These are phyloP conservation scores for Chrysotoxum bicinctum DNA, from an alignment of 2,888 invertebrate genomes.

Conservation along the genomic window DNA sequence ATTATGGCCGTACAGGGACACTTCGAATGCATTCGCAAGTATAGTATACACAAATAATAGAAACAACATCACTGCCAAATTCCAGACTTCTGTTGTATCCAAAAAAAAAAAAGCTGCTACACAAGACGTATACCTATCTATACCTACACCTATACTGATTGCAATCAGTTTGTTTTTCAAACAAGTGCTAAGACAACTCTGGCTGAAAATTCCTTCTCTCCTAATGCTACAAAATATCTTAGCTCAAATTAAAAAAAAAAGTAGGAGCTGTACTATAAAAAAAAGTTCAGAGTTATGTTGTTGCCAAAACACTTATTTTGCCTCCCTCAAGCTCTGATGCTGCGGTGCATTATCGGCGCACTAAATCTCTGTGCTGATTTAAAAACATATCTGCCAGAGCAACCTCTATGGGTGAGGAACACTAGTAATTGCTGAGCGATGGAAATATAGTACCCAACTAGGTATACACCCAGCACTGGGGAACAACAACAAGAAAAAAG, in stretches of 20 bases:
- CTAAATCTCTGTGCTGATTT: conserved; percentile 66
- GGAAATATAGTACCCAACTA: neutral
- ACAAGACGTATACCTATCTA: neutral
- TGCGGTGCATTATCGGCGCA: conserved; percentile 52
- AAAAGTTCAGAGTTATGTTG: conserved; percentile 60
- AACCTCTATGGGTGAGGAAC: conserved; percentile 52
- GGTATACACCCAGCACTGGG: neutral
- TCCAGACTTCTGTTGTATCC: conserved; percentile 18
- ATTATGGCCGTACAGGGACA: neutral
- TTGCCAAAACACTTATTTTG: conserved; percentile 66
- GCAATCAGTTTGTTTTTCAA: conserved; percentile 19
- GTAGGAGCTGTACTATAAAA: neutral
- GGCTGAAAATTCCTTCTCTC: conserved; percentile 11
- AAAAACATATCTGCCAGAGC: conserved; percentile 40
- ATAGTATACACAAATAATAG: conserved; percentile 19
- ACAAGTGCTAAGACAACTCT: conserved; percentile 53
- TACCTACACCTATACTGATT: conserved; percentile 36
- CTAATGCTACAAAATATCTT: conserved; percentile 50
- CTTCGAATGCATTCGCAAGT: neutral
- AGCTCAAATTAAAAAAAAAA: neutral
- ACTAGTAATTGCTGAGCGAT: conserved; percentile 59
- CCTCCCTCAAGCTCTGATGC: conserved; percentile 51
- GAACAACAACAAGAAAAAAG: conserved; percentile 19
- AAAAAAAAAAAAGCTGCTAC: conserved; percentile 1
- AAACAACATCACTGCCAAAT: conserved; percentile 20